Conservation (phyloP, 2,888 invertebrate species). For the Ctenicera cuprea region DNA sequence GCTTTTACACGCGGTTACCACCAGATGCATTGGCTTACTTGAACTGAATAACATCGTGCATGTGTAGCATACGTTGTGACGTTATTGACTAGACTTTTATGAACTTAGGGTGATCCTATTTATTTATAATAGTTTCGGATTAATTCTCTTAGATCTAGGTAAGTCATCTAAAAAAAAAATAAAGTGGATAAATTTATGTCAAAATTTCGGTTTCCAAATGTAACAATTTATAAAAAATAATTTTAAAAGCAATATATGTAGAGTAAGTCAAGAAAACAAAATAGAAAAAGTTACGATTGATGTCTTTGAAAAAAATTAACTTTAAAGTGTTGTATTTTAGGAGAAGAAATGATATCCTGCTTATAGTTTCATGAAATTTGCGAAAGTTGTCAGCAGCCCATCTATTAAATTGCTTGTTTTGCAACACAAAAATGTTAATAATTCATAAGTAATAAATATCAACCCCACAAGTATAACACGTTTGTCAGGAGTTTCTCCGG, state of each 20-base stretch:
- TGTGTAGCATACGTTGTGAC: constrained; percentile 25
- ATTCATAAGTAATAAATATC: constrained; percentile 42
- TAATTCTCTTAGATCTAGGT: constrained; percentile 10
- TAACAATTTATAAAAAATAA: too few species aligned
- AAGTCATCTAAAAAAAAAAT: not conserved
- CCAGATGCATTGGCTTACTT: constrained; percentile 17
- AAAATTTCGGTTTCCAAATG: too few species aligned
- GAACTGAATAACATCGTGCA: constrained; percentile 25
- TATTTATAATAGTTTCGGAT: not conserved
- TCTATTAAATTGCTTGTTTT: constrained; percentile 25
- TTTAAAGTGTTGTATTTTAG: not conserved
- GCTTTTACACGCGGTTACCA: constrained; percentile 31
- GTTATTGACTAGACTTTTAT: constrained; percentile 20
- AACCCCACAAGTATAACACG: constrained; percentile 30
- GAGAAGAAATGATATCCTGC: not conserved
- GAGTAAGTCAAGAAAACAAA: not conserved
- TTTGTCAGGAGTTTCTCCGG: constrained; percentile 31
- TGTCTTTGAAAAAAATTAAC: not conserved
- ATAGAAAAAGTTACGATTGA: not conserved
- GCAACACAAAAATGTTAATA: constrained; percentile 27
- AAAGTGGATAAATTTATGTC: too few species aligned
- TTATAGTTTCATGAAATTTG: constrained; percentile 10
- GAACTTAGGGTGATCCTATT: constrained; percentile 8
- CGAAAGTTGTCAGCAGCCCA: constrained; percentile 1
- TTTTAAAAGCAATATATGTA: too few species aligned